Conservation (phyloP, 2,888 invertebrate species). For the Drosophila greeni region DNA sequence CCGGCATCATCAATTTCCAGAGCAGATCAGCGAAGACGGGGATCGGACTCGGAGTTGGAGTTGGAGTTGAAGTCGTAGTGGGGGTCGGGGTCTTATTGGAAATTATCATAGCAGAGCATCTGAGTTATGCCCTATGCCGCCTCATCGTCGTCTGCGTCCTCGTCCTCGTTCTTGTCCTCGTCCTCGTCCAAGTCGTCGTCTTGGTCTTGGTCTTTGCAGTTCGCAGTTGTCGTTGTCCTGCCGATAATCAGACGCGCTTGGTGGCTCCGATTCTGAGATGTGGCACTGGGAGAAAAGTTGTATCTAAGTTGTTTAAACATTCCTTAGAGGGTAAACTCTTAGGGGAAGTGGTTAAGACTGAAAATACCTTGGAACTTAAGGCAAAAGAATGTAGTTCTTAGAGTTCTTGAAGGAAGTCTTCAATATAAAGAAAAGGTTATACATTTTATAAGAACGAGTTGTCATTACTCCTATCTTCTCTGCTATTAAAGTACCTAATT, state of each 20-base stretch:
- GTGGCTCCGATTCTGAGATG: constrained; percentile 55
- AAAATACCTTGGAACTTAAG: too few species aligned
- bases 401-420: too few species aligned
- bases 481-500: neutral
- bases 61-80: constrained; percentile 7
- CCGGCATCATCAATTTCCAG: constrained; percentile 76
- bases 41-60: constrained; percentile 1
- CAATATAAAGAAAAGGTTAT: too few species aligned
- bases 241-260: constrained; percentile 74
- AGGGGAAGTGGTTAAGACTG: neutral
- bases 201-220: constrained; percentile 28
- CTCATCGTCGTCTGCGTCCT: constrained; percentile 29
- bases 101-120: constrained; percentile 76
- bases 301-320: neutral
- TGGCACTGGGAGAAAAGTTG: constrained; percentile 20
- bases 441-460: too few species aligned
- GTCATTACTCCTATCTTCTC: too few species aligned
- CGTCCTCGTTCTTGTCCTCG: constrained; percentile 12
- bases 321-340: neutral
- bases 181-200: constrained; percentile 22
- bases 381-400: too few species aligned
- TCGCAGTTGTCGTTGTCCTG: constrained; percentile 61
- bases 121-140: constrained; percentile 72
- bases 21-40: constrained; percentile 36
- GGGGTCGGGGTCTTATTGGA: constrained; percentile 59